Evolutionary conservation across 2,113 vertebrate genomes (phyloP).

Genomic region (Plectropomus leopardus): DNA sequence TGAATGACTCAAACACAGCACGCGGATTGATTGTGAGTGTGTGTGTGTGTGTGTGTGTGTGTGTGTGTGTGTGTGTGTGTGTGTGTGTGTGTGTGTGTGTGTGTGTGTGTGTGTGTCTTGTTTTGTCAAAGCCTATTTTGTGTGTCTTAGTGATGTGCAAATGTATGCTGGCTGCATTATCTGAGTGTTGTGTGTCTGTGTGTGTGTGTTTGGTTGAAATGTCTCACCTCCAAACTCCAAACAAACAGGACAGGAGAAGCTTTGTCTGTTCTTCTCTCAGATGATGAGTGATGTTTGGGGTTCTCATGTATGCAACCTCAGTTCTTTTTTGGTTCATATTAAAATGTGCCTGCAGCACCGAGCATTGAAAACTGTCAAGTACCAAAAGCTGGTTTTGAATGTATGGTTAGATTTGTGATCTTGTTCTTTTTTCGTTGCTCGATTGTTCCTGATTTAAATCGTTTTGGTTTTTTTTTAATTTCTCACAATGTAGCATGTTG

Average conservation of each 20-base stretch:
- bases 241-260: not conserved
- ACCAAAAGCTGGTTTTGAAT: too few species aligned
- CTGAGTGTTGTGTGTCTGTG: not conserved
- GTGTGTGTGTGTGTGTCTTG: slow-evolving; percentile 10
- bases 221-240: not conserved
- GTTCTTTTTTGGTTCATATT: not conserved
- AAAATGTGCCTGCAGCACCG: too few species aligned
- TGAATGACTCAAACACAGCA: slow-evolving; percentile 27
- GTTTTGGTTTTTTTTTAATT: not conserved
- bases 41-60: not conserved
- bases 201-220: not conserved
- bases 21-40: not conserved
- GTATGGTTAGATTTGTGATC: too few species aligned
- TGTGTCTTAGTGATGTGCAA: slow-evolving; percentile 21
- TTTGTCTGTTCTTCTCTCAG: not conserved
- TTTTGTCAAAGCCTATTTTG: not conserved
- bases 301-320: not conserved
- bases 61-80: too few species aligned
- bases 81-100: too few species aligned
- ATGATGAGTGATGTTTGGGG: not conserved
- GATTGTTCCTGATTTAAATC: not conserved
- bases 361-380: too few species aligned
- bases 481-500: not conserved
- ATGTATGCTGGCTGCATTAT: not conserved
- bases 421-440: not conserved